Conservation (phyloP, 1,140 invertebrate genomes). For the Protaetia brevitarsis region DNA sequence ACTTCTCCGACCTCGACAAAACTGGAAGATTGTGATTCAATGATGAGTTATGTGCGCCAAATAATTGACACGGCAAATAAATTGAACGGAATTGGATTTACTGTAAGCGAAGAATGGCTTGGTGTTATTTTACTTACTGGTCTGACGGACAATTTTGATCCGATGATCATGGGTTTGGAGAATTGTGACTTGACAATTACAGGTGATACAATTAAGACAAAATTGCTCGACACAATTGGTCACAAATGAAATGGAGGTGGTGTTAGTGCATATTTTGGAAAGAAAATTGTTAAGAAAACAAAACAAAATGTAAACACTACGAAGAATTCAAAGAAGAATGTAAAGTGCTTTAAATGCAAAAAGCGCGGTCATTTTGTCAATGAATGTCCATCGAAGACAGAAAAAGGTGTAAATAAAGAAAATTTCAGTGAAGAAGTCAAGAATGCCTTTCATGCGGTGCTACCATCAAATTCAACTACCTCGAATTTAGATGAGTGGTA, state of each 20-base stretch:
- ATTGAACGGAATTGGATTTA: slow-evolving; percentile 33
- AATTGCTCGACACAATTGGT: slow-evolving; percentile 23
- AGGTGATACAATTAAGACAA: slow-evolving; percentile 30
- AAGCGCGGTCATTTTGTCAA: not conserved
- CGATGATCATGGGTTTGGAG: slow-evolving; percentile 47
- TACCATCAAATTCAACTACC: no score
- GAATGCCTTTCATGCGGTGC: no score
- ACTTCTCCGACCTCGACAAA: slow-evolving; percentile 36
- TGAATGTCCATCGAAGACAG: not conserved
- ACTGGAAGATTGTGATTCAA: slow-evolving; percentile 35
- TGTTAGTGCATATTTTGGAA: not conserved
- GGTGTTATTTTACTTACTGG: slow-evolving; percentile 43
- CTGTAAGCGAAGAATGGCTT: slow-evolving; percentile 44
- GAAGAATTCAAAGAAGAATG: not conserved
- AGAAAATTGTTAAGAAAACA: not conserved
- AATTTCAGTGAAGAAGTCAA: no score
- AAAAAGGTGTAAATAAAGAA: not conserved
- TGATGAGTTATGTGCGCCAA: slow-evolving; percentile 32
- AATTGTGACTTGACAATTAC: slow-evolving; percentile 32
- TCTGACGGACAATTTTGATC: slow-evolving; percentile 40
- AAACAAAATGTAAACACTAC: not conserved
- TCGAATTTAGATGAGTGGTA: not conserved
- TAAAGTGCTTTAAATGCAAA: not conserved
- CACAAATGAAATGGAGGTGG: no score
- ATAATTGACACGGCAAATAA: slow-evolving; percentile 31